These are phyloP conservation scores for Protobothrops flavoviridis DNA, from an alignment of 2,113 vertebrate species.

Conservation along the genomic window DNA sequence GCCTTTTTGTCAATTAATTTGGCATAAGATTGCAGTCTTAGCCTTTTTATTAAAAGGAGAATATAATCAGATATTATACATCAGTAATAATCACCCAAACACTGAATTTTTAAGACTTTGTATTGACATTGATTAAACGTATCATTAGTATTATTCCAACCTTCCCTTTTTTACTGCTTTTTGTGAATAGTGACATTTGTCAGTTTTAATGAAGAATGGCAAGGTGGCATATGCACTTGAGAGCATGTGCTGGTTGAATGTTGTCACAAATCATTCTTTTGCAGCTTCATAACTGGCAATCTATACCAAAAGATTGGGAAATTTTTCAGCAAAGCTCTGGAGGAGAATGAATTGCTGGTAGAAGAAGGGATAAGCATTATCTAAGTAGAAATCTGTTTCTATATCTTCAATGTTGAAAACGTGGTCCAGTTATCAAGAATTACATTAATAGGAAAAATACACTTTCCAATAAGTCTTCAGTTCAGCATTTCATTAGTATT, in stretches of 20 bases:
- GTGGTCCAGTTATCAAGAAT: conserved; percentile 13
- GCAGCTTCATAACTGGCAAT: neutral
- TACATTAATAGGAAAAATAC: accelerated
- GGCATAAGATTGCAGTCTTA: neutral
- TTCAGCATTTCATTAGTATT: conserved; percentile 2
- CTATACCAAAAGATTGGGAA: neutral
- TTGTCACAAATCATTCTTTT: neutral
- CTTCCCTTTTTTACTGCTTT: neutral
- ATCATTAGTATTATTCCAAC: neutral
- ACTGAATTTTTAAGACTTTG: neutral
- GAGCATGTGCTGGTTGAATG: neutral
- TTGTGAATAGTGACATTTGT: neutral
- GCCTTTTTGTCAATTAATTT: neutral
- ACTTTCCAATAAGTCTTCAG: neutral
- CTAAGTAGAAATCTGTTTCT: neutral
- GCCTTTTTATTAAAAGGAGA: neutral
- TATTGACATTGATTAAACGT: neutral
- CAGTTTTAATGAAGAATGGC: neutral
- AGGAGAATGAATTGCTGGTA: neutral
- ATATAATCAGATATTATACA: neutral
- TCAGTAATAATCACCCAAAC: neutral
- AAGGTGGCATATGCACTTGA: neutral
- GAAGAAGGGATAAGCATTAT: neutral
- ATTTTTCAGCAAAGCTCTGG: neutral
- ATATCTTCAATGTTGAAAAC: neutral